Percentiles rank a stretch among this genome's conserved stretches.
Conservation (phyloP, 2,888 invertebrate species). For the Eupelmus urozonus region DNA sequence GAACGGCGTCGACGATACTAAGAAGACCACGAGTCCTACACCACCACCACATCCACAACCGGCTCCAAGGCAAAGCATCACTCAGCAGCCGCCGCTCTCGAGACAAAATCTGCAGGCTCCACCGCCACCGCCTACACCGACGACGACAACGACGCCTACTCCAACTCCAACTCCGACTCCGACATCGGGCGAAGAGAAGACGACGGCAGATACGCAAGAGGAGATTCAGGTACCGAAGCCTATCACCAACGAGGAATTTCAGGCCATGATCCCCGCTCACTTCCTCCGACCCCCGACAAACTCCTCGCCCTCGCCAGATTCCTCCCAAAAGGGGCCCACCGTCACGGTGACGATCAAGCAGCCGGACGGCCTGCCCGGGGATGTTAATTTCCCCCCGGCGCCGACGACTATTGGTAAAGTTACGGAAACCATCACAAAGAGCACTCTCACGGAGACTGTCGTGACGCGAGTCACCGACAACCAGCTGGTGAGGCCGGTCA, state of each 20-base stretch:
- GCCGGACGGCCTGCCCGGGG: conserved; percentile 81
- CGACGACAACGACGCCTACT: conserved; percentile 51
- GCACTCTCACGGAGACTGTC: conserved; percentile 96
- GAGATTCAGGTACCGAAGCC: conserved; percentile 86
- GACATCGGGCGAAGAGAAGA: conserved; percentile 65
- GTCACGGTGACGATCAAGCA: conserved; percentile 93
- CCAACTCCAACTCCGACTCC: conserved; percentile 62
- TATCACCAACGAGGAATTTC: conserved; percentile 95
- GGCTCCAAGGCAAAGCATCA: conserved; percentile 69
- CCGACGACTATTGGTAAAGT: conserved; percentile 91
- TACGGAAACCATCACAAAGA: conserved; percentile 97
- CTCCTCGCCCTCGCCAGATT: conserved; percentile 73
- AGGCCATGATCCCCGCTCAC: conserved; percentile 95
- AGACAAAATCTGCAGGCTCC: conserved; percentile 20
- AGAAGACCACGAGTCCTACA: conserved; percentile 62
- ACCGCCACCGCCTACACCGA: conserved; percentile 59
- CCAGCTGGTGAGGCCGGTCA: conserved; percentile 89
- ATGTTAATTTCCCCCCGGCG: conserved; percentile 88
- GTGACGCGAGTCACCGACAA: conserved; percentile 96
- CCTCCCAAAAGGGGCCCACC: conserved; percentile 78
- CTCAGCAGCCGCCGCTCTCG: conserved; percentile 37
- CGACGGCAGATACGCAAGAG: conserved; percentile 73
- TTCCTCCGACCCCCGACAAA: conserved; percentile 81
- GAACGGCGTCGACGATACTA: conserved; percentile 68
- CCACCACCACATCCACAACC: conserved; percentile 67